phyloP scores from a whole-genome alignment of 2,888 invertebrate species.

The Polylopha cassiicola region DNA sequence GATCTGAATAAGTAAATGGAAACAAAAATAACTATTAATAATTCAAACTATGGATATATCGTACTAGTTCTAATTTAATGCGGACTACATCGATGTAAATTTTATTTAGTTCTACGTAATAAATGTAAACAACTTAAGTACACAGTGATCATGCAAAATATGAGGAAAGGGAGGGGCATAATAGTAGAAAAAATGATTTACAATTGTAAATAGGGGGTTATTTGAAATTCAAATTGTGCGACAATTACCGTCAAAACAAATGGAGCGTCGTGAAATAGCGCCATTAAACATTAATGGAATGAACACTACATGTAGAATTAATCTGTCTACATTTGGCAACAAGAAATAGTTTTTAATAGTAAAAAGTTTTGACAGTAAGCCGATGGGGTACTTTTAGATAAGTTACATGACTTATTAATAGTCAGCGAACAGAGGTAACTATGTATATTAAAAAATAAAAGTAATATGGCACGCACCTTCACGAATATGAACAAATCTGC shows the following conservation, averaged over 20 bases:
- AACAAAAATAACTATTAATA: slow-evolving; percentile 4
- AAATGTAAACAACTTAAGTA: slow-evolving; percentile 12
- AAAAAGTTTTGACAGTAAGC: slow-evolving; percentile 19
- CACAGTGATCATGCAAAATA: slow-evolving; percentile 25
- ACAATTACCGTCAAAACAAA: slow-evolving; percentile 20
- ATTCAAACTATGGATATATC: no score
- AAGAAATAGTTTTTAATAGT: no score
- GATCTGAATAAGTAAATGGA: no score
- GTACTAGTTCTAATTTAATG: slow-evolving; percentile 9
- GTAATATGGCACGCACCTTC: slow-evolving; percentile 84
- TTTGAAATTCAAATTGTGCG: background rate
- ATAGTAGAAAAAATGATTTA: slow-evolving; percentile 2
- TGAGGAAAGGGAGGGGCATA: slow-evolving; percentile 16
- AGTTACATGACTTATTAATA: slow-evolving; percentile 22
- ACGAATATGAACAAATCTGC: slow-evolving; percentile 98
- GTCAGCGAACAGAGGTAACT: slow-evolving; percentile 19
- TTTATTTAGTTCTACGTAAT: slow-evolving; percentile 11
- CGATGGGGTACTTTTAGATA: slow-evolving; percentile 4
- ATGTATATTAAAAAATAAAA: slow-evolving; percentile 21
- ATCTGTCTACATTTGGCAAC: background rate
- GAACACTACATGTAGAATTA: no score
- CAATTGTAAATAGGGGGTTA: slow-evolving; percentile 1
- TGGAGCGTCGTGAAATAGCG: no score
- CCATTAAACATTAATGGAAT: no score
- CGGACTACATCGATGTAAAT: slow-evolving; percentile 10